Conservation (phyloP, 2,113 vertebrate species). For the Nicator chloris region DNA sequence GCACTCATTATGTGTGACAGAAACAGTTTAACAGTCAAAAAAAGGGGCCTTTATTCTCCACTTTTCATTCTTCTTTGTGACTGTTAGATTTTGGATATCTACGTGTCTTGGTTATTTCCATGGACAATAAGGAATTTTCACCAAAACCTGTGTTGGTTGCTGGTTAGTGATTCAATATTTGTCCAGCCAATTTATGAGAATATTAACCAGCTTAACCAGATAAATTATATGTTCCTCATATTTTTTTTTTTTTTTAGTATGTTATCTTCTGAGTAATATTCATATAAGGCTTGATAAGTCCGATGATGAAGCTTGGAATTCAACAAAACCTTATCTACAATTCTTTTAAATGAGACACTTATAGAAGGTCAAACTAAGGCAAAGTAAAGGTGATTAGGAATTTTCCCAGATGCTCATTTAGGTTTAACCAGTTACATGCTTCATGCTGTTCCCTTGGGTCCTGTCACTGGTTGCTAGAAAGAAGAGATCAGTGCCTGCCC, state of each 20-base stretch:
- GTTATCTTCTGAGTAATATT: background rate
- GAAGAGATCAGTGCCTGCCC: background rate
- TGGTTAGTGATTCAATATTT: background rate
- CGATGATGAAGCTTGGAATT: background rate
- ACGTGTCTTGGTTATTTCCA: background rate
- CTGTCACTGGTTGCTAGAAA: background rate
- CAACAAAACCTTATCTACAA: background rate
- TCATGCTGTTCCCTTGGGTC: background rate
- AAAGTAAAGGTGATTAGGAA: background rate
- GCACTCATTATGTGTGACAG: background rate
- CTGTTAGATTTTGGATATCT: background rate
- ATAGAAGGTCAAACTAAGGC: background rate
- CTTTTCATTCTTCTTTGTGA: background rate
- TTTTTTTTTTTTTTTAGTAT: background rate
- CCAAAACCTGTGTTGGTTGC: background rate
- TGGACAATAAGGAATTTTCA: background rate
- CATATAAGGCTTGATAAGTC: background rate
- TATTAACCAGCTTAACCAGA: background rate
- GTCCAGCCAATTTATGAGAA: background rate
- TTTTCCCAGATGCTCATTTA: background rate
- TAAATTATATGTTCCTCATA: background rate
- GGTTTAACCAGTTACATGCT: background rate
- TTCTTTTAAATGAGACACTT: background rate
- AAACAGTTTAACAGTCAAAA: background rate
- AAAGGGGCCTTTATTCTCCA: background rate